These are phyloP conservation scores for Nebria ingens DNA, from an alignment of 1,140 invertebrate genomes.

Conservation along the genomic window DNA sequence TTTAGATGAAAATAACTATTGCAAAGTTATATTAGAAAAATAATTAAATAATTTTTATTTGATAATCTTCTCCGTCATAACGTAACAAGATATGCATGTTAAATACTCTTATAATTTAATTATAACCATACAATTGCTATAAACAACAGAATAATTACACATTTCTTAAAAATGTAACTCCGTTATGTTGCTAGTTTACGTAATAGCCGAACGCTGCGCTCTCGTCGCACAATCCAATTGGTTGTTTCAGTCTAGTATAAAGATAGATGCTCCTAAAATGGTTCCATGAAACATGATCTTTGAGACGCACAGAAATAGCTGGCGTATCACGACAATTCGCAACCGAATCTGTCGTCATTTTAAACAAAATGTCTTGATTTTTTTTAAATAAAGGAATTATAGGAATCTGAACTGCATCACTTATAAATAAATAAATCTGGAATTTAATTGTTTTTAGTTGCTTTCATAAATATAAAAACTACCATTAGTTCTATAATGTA, in stretches of 20 bases:
- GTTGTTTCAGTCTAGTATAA: conserved; percentile 20
- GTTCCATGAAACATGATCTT: conserved; percentile 48
- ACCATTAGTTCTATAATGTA: too few relatives aligned
- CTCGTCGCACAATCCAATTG: conserved; percentile 21
- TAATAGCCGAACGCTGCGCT: conserved; percentile 4
- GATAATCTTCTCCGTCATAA: background rate
- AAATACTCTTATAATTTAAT: background rate
- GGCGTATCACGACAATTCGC: conserved; percentile 12
- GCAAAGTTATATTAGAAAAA: background rate
- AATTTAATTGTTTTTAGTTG: too few relatives aligned
- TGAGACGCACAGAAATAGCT: conserved; percentile 40
- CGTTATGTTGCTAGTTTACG: background rate
- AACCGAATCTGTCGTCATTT: conserved; percentile 10
- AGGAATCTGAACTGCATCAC: too few relatives aligned
- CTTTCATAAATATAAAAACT: too few relatives aligned
- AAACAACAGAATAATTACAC: background rate
- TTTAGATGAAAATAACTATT: too few relatives aligned
- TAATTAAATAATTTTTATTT: background rate
- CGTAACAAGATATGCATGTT: background rate
- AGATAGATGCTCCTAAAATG: conserved; percentile 50
- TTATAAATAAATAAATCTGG: too few relatives aligned
- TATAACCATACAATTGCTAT: background rate
- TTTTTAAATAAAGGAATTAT: too few relatives aligned
- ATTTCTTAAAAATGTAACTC: too few relatives aligned
- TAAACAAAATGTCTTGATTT: background rate